Percentiles rank a stretch among this genome's conserved stretches.
Evolutionary conservation across 1,140 invertebrate genomes (phyloP).

Genomic region (Ostrea edulis): DNA sequence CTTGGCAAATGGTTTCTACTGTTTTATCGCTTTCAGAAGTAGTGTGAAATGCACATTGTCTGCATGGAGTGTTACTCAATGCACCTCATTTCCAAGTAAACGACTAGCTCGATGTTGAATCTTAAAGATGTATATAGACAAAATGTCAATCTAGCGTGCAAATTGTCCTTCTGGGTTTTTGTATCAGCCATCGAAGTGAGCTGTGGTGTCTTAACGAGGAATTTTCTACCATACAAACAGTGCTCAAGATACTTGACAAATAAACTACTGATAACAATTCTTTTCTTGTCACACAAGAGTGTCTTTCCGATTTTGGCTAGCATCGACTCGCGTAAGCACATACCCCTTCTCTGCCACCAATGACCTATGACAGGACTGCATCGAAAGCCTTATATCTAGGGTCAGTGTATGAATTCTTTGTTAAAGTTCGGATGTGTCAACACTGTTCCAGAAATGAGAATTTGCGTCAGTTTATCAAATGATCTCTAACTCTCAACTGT

Average conservation of each 20-base stretch:
- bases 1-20: background rate
- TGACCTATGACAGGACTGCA: background rate
- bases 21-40: background rate
- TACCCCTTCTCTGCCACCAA: background rate
- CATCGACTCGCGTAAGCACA: background rate
- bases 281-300: background rate
- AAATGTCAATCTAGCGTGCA: background rate
- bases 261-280: background rate
- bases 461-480: background rate
- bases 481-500: too few relatives aligned
- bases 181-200: background rate
- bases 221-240: background rate
- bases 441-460: background rate
- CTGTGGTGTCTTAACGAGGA: background rate
- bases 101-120: background rate
- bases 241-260: background rate
- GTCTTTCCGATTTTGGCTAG: background rate
- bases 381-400: too few relatives aligned
- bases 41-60: background rate
- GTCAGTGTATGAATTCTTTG: background rate
- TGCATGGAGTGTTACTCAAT: background rate
- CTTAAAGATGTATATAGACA: background rate
- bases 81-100: background rate
- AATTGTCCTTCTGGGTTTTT: slow-evolving; percentile 4
- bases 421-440: background rate